Percentiles rank a stretch among this genome's conserved stretches.
phyloP scores from a whole-genome alignment of 2,888 invertebrate species.

The Acanthosoma haemorrhoidale region DNA sequence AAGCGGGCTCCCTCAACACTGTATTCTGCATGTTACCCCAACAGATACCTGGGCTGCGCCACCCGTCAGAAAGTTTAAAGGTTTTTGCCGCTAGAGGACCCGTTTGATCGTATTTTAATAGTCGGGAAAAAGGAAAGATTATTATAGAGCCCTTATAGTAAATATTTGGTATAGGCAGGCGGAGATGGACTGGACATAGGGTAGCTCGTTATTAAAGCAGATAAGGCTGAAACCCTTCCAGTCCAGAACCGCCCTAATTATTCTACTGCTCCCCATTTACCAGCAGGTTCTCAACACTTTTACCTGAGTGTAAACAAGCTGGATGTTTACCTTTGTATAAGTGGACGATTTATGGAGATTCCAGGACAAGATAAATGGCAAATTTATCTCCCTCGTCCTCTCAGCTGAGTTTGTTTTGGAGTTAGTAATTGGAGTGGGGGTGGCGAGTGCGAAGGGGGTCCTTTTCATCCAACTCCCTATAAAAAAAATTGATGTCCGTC shows the following conservation, averaged over 20 bases:
- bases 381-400: background rate
- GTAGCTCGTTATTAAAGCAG: background rate
- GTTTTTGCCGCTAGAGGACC: no score
- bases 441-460: no score
- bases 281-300: background rate
- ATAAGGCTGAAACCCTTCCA: background rate
- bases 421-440: background rate
- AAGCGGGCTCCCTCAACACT: no score
- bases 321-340: slow-evolving; percentile 4
- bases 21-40: no score
- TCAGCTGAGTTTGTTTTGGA: background rate
- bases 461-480: no score
- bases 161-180: background rate
- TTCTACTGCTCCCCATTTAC: background rate
- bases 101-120: no score
- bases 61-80: no score
- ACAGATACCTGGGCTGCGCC: no score
- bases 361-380: background rate
- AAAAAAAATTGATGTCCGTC: no score
- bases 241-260: background rate
- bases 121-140: no score
- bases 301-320: background rate
- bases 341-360: slow-evolving; percentile 14
- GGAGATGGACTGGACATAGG: background rate
- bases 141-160: no score